Evolutionary conservation across 2,797 vertebrate species (phyloP), one percentile per base, ranked within the genome.

Genomic region (Acomys russatus): DNA sequence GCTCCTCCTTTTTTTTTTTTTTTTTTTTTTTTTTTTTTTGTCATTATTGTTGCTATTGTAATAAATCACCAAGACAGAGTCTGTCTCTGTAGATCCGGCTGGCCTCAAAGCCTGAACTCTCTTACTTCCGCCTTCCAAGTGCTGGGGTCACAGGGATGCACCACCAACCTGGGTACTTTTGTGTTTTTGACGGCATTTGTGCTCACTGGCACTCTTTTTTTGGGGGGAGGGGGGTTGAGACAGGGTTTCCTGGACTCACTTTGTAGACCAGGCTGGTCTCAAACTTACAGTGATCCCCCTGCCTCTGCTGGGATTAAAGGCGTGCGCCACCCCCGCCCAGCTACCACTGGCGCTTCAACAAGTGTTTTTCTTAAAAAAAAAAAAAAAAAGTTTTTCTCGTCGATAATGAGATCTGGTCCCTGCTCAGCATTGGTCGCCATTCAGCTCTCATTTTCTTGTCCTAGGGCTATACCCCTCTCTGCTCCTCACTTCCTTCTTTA

Each of bases 361-460:
- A 70, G 11, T 54, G 68, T 92, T 87, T 90, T 44, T 80, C n/a
- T 85, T 59, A 66, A n/a, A 44, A 44, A 44, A 44, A 44, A 44
- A 44, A 44, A 44, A 44, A 44, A 44, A 44, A 64, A 70, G 11
- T 92, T 87, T 90, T 44, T 80, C n/a, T 86, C 61, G 61, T 38
- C 85, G 5, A 38, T 80, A 35, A 54, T 87, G 64, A 92, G 51
- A 49, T 20, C 35, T 1, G 25, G 9, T 35, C n/a, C 0, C 6
- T 78, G 88, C 74, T 76, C 70, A 30, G 33, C 38, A n/a, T 35
- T 68, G 77, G 23, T 96, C 79, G 68, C 63, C 51, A 63, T 78
- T 95, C 33, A 61, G 22, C 44, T 49, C 82, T 61, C 63, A 87
- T 87, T 91, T 89, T 63, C 90, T 64, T 78, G 54, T 64, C 44